Conservation (phyloP, 2,113 vertebrate species). For the Microtus richardsoni region DNA sequence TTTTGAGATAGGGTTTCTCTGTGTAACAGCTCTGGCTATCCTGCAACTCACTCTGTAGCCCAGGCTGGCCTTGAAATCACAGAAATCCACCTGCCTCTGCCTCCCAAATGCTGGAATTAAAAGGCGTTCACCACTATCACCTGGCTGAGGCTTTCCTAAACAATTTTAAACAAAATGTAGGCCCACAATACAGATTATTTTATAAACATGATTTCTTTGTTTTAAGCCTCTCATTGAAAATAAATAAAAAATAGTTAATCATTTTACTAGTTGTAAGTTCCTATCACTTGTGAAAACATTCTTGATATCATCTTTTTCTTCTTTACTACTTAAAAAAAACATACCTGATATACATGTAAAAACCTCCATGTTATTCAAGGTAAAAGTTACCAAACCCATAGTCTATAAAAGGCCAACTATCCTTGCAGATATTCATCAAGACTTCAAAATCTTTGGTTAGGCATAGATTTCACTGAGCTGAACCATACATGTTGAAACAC, state of each 20-base stretch:
- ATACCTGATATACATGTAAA: slow-evolving; percentile 51
- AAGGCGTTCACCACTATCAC: neutral
- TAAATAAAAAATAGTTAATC: slow-evolving; percentile 34
- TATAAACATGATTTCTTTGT: neutral
- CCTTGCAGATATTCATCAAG: slow-evolving; percentile 61
- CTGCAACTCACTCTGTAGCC: neutral
- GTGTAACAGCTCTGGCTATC: neutral
- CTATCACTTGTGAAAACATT: slow-evolving; percentile 35
- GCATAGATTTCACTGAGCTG: slow-evolving; percentile 51
- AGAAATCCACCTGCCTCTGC: neutral
- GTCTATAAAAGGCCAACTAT: slow-evolving; percentile 25
- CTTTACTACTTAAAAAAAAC: slow-evolving; percentile 62
- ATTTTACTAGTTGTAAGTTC: slow-evolving; percentile 50
- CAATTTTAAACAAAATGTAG: slow-evolving; percentile 55
- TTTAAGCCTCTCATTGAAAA: slow-evolving; percentile 61
- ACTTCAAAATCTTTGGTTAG: neutral
- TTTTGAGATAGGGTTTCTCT: neutral
- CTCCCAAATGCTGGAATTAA: neutral
- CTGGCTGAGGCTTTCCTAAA: slow-evolving; percentile 19
- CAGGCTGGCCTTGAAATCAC: neutral
- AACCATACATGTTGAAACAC: slow-evolving; percentile 50
- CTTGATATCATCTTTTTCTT: neutral
- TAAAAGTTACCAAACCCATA: slow-evolving; percentile 75
- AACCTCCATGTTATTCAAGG: slow-evolving; percentile 55
- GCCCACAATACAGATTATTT: neutral